These are phyloP conservation scores for Ochropacha duplaris DNA, from an alignment of 2,888 invertebrate species.

Conservation along the genomic window DNA sequence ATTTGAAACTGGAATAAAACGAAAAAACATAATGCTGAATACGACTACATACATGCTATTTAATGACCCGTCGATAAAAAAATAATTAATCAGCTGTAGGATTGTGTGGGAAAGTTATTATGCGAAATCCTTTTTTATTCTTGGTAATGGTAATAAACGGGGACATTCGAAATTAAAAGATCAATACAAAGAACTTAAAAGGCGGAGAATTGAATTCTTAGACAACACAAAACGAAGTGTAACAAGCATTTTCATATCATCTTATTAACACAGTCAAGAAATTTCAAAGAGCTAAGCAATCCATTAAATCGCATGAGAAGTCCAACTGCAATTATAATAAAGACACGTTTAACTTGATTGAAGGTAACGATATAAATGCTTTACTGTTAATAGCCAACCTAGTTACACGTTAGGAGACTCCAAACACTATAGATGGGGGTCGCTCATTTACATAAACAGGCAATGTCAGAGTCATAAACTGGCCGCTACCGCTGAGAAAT, in stretches of 20 bases:
- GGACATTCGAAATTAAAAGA: not conserved
- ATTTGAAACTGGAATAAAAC: conserved; percentile 19
- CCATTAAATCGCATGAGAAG: not conserved
- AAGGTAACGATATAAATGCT: conserved; percentile 8
- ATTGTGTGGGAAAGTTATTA: not conserved
- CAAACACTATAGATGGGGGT: conserved; percentile 27
- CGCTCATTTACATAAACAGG: conserved; percentile 40
- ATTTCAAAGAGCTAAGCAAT: not conserved
- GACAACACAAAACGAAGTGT: not conserved
- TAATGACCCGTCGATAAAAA: not conserved
- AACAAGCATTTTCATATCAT: not conserved
- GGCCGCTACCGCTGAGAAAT: conserved; percentile 28
- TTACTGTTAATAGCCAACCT: conserved; percentile 28
- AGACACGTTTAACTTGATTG: conserved; percentile 7
- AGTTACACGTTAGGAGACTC: conserved; percentile 24
- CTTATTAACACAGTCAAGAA: not conserved
- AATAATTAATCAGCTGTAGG: not conserved
- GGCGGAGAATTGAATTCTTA: not conserved
- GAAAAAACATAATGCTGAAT: conserved; percentile 1
- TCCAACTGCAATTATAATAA: not conserved
- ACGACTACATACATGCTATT: not conserved
- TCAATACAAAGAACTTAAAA: not conserved
- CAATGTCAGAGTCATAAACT: conserved; percentile 39
- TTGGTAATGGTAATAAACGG: not conserved
- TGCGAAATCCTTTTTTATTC: not conserved